Base-by-base conservation (phyloP, 1,140 invertebrate species). In the Bombus consobrinus region DNA sequence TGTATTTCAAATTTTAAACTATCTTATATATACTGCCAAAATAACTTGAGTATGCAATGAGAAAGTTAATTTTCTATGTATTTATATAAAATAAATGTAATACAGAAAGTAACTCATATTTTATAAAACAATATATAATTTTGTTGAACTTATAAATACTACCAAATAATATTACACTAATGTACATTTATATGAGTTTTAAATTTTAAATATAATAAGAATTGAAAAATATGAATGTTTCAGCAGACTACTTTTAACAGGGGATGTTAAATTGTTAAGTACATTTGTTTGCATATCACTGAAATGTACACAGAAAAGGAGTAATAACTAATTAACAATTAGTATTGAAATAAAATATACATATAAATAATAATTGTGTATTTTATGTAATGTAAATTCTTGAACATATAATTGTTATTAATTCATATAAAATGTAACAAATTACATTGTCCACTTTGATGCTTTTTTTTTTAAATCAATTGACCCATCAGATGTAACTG, bases 381-480 rank as follows among this genome's bases (percentile, higher is more conserved):
- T 34, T 83, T 64, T 12, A 77, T 57, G 10, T 71, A 32, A 37
- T 39, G 1, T 73, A 73, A 59, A 62, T 59, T 34, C 1, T 12
- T 34, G 13, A 32, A 32, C 8, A 34, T 32, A 18, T 57, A 62
- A 64, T n/a, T 66, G 39, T 62, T n/a, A 68, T 80, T 53, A 53
- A 53, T 53, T 15, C 47, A 41, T 22, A 57, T 76, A 62, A 66
- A 80, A 32, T 34, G 34, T 39, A 43, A 18, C 25, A 25, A 76
- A 66, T 89, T 72, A 94, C 22, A 87, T 69, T 25, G 97, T 96
- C 98, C 98, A 98, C 94, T 97, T 98, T 9, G 98, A 98, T 91
- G 96, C 96, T 93, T 97, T 97, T 92, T 97, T 97, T 88, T 97
- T 95, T 92, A 97, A 97, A 83, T 96, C 94, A 95, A 97, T 96